Evolutionary conservation across 1,140 invertebrate genomes (phyloP), one percentile per base, ranked within the genome.

Genomic region (Rhopalosiphum maidis): DNA sequence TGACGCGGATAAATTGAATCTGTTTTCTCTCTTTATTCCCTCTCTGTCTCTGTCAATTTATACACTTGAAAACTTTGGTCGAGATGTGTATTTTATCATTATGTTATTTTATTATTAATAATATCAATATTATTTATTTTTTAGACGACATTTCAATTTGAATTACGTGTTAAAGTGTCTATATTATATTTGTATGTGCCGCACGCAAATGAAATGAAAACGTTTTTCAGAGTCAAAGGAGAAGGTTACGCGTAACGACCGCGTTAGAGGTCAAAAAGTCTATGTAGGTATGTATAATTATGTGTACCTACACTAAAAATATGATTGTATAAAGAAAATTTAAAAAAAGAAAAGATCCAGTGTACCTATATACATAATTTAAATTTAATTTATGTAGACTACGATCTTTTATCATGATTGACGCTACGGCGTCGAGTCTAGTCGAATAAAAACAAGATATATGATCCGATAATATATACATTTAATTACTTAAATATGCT

Each of bases 201-300:
- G 37, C 35, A 85, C 22, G 37, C 41, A 41, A 41, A 86, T 43
- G 85, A 46, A 25, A 87, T 35, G 46, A 87, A 87, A n/a, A 48
- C 83, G 37, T 41, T 51, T 48, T 48, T 87, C 43, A 48, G 86
- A 87, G 46, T 87, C 46, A 87, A 87, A 87, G 46, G 30, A 51
- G 86, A 87, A 87, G 86, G 86, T 87, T 87, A 87, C 18, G 46
- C 41, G 41, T 41, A 46, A 46, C 41, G 41, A 30, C 46, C 85
- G 85, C 86, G 85, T 87, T 87, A 87, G 86, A 87, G 86, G 86
- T 87, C 86, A 87, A 87, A 51, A 87, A 48, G 18, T 87, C 86
- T 87, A 22, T 25, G 37, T 15, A 87, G 15, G 25, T 48, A n/a
- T 87, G 21, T 86, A 35, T 51, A 35, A 35, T 77, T 48, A 35